A percentile compares a stretch with the other conserved stretches of the same genome.
Evolutionary conservation across 2,113 vertebrate species (phyloP).

Genomic region (Suricata suricatta): DNA sequence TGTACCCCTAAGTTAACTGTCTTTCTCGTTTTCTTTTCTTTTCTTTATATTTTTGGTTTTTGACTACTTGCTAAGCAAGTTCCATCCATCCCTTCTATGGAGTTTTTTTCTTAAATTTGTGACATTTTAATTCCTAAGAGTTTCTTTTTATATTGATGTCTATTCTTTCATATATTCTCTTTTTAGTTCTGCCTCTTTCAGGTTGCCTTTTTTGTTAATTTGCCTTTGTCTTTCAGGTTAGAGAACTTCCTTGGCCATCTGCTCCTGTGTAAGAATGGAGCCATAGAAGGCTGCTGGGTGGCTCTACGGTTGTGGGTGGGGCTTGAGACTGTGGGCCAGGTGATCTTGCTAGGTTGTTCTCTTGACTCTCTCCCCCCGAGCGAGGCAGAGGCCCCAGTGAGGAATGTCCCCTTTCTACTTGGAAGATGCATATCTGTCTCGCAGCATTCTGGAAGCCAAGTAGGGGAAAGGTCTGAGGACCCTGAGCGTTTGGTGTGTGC

Average conservation of each 20-base stretch:
- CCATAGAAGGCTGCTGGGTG: background rate
- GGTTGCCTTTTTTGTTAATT: background rate
- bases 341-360: background rate
- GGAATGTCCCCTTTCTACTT: background rate
- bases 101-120: background rate
- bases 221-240: background rate
- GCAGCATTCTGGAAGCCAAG: background rate
- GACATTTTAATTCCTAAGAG: background rate
- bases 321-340: background rate
- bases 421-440: background rate
- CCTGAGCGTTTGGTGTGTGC: background rate
- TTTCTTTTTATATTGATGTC: background rate
- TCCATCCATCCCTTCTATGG: background rate
- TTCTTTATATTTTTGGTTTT: background rate
- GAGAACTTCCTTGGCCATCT: background rate
- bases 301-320: background rate
- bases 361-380: background rate
- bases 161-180: background rate
- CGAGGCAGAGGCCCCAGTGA: background rate
- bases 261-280: background rate
- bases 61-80: background rate
- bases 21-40: background rate
- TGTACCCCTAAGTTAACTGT: background rate
- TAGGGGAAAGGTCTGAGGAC: background rate
- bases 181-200: background rate